phyloP scores from a whole-genome alignment of 2,797 vertebrate genomes.

The Epinephelus malabaricus region DNA sequence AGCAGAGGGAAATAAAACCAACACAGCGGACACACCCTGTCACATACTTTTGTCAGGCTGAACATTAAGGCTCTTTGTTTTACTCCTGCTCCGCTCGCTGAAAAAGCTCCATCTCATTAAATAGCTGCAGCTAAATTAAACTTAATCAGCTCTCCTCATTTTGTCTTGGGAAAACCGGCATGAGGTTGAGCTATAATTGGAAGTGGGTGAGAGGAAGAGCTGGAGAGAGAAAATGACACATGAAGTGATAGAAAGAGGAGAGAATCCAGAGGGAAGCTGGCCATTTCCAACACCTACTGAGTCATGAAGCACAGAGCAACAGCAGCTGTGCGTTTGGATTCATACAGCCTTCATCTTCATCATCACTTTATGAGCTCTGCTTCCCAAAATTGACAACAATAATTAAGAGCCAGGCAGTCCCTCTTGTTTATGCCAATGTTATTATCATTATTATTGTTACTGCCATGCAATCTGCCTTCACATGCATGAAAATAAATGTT shows the following conservation, averaged over 20 bases:
- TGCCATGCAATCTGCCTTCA: no score
- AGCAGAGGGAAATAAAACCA: background rate
- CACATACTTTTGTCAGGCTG: constrained; percentile 6
- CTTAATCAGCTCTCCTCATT: constrained; percentile 37
- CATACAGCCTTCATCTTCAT: background rate
- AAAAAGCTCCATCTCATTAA: constrained; percentile 23
- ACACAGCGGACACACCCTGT: constrained; percentile 27
- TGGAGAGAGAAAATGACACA: constrained; percentile 20
- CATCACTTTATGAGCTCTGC: background rate
- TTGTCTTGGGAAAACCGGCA: constrained; percentile 14
- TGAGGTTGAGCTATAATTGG: constrained; percentile 46
- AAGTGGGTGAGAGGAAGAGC: constrained; percentile 34
- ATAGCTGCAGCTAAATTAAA: constrained; percentile 48
- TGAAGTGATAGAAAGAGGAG: background rate
- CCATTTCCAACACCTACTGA: constrained; percentile 14
- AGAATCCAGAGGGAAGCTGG: constrained; percentile 10
- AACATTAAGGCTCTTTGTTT: constrained; percentile 11
- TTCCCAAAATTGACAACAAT: background rate
- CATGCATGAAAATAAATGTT: no score
- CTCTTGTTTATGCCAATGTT: no score
- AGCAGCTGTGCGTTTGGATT: background rate
- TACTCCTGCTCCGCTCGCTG: background rate
- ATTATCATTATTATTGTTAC: no score
- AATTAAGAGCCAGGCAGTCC: no score
- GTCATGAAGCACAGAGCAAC: background rate